These are phyloP conservation scores for Oscheius sp. DNA, from an alignment of 2,888 invertebrate species.

Conservation along the genomic window DNA sequence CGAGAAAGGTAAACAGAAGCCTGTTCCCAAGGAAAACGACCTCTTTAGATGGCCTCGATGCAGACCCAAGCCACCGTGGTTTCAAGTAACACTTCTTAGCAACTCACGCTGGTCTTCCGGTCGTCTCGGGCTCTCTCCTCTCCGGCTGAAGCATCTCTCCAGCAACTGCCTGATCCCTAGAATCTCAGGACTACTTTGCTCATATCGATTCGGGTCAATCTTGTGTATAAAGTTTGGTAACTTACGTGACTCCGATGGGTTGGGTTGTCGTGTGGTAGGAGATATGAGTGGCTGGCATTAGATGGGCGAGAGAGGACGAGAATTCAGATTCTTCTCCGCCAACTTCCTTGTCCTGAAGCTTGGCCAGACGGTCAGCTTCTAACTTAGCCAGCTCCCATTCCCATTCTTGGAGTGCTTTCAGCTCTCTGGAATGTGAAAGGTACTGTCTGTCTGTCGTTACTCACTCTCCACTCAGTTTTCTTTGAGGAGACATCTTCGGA, in stretches of 20 bases:
- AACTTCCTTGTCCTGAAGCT: constrained; percentile 51
- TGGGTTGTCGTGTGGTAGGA: constrained; percentile 45
- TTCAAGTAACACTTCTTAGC: background rate
- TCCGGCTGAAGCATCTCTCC: constrained; percentile 30
- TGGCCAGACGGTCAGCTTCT: constrained; percentile 56
- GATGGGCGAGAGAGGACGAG: constrained; percentile 44
- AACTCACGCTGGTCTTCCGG: constrained; percentile 27
- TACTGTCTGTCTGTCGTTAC: background rate
- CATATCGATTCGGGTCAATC: constrained; percentile 10
- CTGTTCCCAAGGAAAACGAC: background rate
- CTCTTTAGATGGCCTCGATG: constrained; percentile 17
- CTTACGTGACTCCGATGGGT: constrained; percentile 6
- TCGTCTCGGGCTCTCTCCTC: constrained; percentile 10
- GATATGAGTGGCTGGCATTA: constrained; percentile 53
- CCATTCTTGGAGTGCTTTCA: constrained; percentile 56
- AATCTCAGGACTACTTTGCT: constrained; percentile 11
- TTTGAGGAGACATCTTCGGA: constrained; percentile 21
- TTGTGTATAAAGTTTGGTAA: constrained; percentile 16
- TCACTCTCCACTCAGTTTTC: constrained; percentile 22
- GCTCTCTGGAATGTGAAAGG: constrained; percentile 46
- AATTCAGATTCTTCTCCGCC: constrained; percentile 57
- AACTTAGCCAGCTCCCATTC: constrained; percentile 54
- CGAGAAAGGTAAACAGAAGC: constrained; percentile 11
- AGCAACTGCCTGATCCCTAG: constrained; percentile 1
- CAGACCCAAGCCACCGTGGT: constrained; percentile 13